These are phyloP conservation scores for Uropetala carovei DNA, from an alignment of 2,888 invertebrate species.

Conservation along the genomic window DNA sequence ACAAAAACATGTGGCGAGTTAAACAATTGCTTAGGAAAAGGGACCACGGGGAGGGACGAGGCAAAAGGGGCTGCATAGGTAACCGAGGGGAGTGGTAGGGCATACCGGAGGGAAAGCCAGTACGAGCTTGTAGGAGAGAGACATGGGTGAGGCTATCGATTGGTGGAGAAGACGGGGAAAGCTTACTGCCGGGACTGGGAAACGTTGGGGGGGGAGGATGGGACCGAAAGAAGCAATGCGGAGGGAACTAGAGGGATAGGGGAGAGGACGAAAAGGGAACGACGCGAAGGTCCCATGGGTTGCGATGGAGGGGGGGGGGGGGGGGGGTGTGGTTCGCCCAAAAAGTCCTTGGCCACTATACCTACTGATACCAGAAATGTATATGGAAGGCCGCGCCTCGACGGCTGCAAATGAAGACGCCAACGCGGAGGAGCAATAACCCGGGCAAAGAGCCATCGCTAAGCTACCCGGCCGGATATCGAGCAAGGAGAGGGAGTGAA, in stretches of 20 bases:
- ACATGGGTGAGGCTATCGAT: slow-evolving; percentile 2
- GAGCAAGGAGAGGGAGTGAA: background rate
- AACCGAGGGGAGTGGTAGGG: slow-evolving; percentile 53
- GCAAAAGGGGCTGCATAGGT: slow-evolving; percentile 47
- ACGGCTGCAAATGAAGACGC: background rate
- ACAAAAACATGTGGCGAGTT: background rate
- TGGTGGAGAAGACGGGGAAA: background rate
- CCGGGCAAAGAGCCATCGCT: slow-evolving; percentile 9
- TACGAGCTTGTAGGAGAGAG: background rate
- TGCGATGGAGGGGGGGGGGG: background rate
- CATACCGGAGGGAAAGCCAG: slow-evolving; percentile 57
- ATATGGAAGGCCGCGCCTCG: too few species aligned
- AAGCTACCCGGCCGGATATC: slow-evolving; percentile 3
- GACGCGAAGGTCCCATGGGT: background rate
- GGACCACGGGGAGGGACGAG: background rate
- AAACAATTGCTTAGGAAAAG: background rate
- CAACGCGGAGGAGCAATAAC: background rate
- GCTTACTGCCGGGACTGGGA: background rate
- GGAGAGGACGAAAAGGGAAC: background rate
- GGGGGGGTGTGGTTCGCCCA: background rate
- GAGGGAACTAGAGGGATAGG: slow-evolving; percentile 1
- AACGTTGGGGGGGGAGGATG: background rate
- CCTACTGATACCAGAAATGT: too few species aligned
- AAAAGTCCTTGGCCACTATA: background rate
- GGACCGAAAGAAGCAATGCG: slow-evolving; percentile 12